These are phyloP conservation scores for Melanerpes formicivorus DNA, from an alignment of 2,113 vertebrate species.

Conservation along the genomic window DNA sequence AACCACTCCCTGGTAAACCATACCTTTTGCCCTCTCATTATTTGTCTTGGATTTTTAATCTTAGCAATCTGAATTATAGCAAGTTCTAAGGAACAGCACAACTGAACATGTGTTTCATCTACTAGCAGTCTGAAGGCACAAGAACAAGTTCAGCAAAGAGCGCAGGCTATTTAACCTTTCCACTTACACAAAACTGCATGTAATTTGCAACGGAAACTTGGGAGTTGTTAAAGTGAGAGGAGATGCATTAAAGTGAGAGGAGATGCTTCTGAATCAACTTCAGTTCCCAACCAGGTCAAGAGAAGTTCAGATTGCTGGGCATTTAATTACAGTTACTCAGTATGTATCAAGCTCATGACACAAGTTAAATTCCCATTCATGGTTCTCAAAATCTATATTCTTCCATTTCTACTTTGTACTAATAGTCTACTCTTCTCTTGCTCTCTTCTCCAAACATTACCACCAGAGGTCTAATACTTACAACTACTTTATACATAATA, in stretches of 20 bases:
- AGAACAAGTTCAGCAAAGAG: background rate
- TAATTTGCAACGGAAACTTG: background rate
- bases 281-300: background rate
- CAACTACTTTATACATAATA: background rate
- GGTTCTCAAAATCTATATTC: background rate
- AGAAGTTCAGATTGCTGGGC: background rate
- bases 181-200: background rate
- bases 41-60: background rate
- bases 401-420: background rate
- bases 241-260: background rate
- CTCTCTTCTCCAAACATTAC: background rate
- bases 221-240: background rate
- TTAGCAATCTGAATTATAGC: background rate
- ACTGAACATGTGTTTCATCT: background rate
- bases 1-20: background rate
- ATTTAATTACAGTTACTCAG: background rate
- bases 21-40: background rate
- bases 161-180: background rate
- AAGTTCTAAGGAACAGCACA: background rate
- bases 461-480: background rate
- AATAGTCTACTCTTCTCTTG: background rate
- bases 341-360: background rate
- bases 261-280: background rate
- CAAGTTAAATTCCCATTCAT: background rate
- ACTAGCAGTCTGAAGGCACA: background rate